A percentile compares a stretch with the other conserved stretches of the same genome.
Evolutionary conservation across 2,113 vertebrate genomes (phyloP).

Genomic region (Atractosteus spatula): DNA sequence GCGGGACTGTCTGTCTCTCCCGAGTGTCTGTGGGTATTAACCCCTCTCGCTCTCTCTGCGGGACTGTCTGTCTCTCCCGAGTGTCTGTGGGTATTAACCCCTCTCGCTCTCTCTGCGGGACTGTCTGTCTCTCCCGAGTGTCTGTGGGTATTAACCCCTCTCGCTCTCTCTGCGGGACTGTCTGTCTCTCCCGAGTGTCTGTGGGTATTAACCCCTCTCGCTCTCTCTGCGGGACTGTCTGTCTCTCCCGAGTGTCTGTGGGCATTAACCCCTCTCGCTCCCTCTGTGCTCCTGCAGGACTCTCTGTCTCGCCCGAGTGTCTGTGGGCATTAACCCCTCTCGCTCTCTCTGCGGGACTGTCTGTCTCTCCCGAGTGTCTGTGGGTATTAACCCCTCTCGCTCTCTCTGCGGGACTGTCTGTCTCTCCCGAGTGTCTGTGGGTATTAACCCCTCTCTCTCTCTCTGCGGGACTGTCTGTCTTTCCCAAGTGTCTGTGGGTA

Average conservation of each 20-base stretch:
- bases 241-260: too few species aligned
- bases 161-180: background rate
- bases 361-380: too few species aligned
- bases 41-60: too few species aligned
- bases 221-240: background rate
- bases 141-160: too few species aligned
- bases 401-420: background rate
- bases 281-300: too few species aligned
- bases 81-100: background rate
- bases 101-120: background rate
- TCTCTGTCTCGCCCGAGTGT: background rate
- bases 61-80: background rate
- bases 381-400: too few species aligned
- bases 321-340: background rate
- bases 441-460: background rate
- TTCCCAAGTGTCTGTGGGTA: too few species aligned
- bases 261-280: too few species aligned
- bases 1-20: too few species aligned
- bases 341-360: background rate
- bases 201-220: background rate
- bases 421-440: background rate
- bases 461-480: background rate
- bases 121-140: too few species aligned
- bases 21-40: too few species aligned
- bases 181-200: slow-evolving; percentile 1